phyloP scores from a whole-genome alignment of 2,113 vertebrate species.

The Sebastes fasciatus region DNA sequence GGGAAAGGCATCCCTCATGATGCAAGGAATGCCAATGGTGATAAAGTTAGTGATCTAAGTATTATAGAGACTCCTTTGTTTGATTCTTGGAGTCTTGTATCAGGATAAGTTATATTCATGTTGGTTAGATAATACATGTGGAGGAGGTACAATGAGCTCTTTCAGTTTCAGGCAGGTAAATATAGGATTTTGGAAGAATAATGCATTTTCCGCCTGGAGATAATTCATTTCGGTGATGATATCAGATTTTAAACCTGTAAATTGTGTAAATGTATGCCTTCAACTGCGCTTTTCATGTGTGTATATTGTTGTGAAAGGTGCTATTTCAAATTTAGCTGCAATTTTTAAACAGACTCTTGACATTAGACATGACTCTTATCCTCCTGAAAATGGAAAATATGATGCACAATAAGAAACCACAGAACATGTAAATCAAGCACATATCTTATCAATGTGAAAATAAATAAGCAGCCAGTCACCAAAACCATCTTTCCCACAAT shows the following conservation, averaged over 20 bases:
- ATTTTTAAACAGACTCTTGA: neutral
- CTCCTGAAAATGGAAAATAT: constrained; percentile 18
- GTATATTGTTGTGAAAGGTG: neutral
- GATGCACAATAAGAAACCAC: constrained; percentile 24
- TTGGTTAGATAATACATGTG: constrained; percentile 56
- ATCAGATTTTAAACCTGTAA: neutral
- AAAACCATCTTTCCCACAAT: constrained; percentile 67
- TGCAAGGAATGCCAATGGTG: constrained; percentile 56
- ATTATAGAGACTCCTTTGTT: constrained; percentile 71
- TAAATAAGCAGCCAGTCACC: constrained; percentile 29
- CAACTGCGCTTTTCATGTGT: neutral
- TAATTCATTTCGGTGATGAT: constrained; percentile 19
- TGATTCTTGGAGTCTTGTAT: constrained; percentile 42
- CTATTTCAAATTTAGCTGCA: neutral
- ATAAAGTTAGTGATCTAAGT: constrained; percentile 67
- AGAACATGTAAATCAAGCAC: constrained; percentile 30
- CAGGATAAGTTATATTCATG: constrained; percentile 61
- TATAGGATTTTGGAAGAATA: constrained; percentile 11
- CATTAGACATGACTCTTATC: neutral
- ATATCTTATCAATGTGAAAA: constrained; percentile 10
- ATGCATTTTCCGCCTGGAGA: neutral
- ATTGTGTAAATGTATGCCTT: neutral
- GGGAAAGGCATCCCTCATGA: constrained; percentile 66
- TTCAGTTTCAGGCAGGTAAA: constrained; percentile 60
- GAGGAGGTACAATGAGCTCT: constrained; percentile 53